Conservation (phyloP, 2,888 invertebrate species). For the Marronus borbonicus region DNA sequence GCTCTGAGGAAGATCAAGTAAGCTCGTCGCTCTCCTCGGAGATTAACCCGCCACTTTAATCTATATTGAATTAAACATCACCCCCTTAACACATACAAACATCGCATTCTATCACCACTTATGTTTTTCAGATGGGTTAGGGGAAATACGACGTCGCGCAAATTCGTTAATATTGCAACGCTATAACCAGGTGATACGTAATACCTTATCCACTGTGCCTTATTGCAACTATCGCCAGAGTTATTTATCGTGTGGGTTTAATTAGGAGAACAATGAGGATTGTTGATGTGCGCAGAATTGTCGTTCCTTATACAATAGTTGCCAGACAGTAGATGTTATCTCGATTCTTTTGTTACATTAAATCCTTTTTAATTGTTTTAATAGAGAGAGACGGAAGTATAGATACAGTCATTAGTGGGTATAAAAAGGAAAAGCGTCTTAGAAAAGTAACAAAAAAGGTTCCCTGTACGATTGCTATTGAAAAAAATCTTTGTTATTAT, state of each 20-base stretch:
- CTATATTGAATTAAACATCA: slow-evolving; percentile 66
- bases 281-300: too few relatives aligned
- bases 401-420: too few relatives aligned
- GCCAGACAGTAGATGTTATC: too few relatives aligned
- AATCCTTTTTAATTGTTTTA: too few relatives aligned
- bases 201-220: not conserved
- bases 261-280: too few relatives aligned
- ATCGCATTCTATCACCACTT: slow-evolving; percentile 57
- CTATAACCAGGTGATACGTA: not conserved
- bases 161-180: slow-evolving; percentile 35
- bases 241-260: too few relatives aligned
- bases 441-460: too few relatives aligned
- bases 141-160: slow-evolving; percentile 44
- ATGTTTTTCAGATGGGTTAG: slow-evolving; percentile 53
- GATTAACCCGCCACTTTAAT: slow-evolving; percentile 66
- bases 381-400: too few relatives aligned
- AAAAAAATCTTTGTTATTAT: too few relatives aligned
- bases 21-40: slow-evolving; percentile 58
- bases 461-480: too few relatives aligned
- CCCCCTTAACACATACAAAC: slow-evolving; percentile 62
- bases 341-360: too few relatives aligned
- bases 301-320: not conserved
- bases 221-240: not conserved
- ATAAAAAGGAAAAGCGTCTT: too few relatives aligned
- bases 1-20: slow-evolving; percentile 56